Evolutionary conservation across 2,797 vertebrate genomes (phyloP).

Genomic region (Protonibea diacanthus): DNA sequence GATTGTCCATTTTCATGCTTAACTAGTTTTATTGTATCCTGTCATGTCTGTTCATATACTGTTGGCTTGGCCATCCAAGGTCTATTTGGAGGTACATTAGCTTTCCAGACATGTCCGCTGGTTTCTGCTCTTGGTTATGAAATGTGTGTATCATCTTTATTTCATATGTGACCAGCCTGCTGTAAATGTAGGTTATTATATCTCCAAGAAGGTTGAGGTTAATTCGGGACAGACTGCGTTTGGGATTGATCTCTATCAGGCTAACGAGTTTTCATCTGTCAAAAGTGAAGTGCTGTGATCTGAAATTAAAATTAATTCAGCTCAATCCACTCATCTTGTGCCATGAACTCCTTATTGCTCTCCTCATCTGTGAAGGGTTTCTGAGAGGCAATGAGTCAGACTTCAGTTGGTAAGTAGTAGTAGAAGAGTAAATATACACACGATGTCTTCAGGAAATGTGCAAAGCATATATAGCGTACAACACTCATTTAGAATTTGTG

Average conservation of each 20-base stretch:
- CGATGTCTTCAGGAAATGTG: constrained; percentile 35
- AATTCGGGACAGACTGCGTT: constrained; percentile 38
- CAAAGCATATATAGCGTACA: not conserved
- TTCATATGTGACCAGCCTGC: constrained; percentile 42
- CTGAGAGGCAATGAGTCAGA: constrained; percentile 46
- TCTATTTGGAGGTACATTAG: constrained; percentile 58
- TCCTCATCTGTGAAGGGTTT: constrained; percentile 46
- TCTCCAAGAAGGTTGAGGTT: constrained; percentile 49
- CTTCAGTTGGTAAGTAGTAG: constrained; percentile 31
- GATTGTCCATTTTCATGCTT: constrained; percentile 64
- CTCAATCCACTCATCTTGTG: constrained; percentile 64
- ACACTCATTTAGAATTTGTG: not conserved
- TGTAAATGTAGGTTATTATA: constrained; percentile 63
- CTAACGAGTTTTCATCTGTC: constrained; percentile 68
- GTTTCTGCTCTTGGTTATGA: constrained; percentile 53
- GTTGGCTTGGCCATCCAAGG: constrained; percentile 26
- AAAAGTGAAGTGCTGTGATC: constrained; percentile 78
- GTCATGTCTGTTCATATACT: constrained; percentile 67
- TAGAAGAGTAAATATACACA: constrained; percentile 14
- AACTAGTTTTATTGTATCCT: constrained; percentile 69
- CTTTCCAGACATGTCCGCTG: constrained; percentile 65
- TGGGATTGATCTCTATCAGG: constrained; percentile 63
- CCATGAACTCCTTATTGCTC: constrained; percentile 45
- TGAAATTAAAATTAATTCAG: constrained; percentile 77
- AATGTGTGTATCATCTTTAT: constrained; percentile 61